Evolutionary conservation across 2,797 vertebrate species (phyloP).

Genomic region (Chelonia mydas): DNA sequence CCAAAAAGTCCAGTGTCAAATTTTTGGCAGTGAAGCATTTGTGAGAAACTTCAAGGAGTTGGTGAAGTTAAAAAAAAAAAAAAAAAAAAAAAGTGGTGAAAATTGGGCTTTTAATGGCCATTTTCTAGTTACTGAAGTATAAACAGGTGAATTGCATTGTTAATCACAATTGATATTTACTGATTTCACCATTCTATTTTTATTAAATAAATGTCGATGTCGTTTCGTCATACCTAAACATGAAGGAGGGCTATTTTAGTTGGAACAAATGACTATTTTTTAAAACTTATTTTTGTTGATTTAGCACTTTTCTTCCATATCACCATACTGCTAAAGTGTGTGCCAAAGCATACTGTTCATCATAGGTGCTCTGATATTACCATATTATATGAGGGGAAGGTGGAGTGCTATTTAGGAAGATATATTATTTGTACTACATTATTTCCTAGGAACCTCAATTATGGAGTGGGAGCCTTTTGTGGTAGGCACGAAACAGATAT

Average conservation of each 20-base stretch:
- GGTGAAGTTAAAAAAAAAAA: neutral
- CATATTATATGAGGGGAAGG: neutral
- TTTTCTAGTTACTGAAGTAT: neutral
- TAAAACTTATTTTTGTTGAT: neutral
- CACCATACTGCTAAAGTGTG: neutral
- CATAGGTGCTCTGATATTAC: neutral
- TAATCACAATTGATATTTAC: neutral
- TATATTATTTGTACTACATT: neutral
- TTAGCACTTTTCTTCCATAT: neutral
- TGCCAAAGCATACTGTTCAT: neutral
- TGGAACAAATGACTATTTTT: neutral
- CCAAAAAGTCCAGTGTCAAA: neutral
- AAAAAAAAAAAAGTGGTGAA: neutral
- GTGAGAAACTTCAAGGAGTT: neutral
- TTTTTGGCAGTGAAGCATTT: neutral
- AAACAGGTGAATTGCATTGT: neutral
- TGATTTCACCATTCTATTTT: neutral
- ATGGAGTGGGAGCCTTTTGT: neutral
- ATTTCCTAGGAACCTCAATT: neutral
- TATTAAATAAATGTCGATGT: neutral
- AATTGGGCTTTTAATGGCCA: neutral
- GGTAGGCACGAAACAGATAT: neutral
- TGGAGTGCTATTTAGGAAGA: neutral
- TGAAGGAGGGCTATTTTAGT: neutral
- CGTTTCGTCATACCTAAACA: neutral